Base-by-base conservation (phyloP, 2,888 invertebrate genomes). In the Morpho deidamia region DNA sequence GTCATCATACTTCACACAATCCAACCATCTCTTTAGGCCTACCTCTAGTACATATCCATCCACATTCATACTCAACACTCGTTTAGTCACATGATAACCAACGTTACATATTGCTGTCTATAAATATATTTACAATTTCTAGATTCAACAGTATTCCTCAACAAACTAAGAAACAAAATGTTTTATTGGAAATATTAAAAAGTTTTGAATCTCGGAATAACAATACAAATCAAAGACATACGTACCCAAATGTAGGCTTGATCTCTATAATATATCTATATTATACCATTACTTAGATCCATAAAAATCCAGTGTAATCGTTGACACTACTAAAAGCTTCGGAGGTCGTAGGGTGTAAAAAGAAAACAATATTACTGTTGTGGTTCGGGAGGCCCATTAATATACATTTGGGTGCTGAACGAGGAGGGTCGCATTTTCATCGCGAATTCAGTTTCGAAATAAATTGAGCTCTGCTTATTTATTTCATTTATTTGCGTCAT, bases 361-460 rank as follows among this genome's bases (percentile, higher is more conserved):
- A 84, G 78, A 76, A 81, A 81, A 86, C 81, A 80, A 81, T 84
- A 85, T 84, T 81, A 83, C 78, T 73, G 69, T 71, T 75, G 78
- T 67, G 79, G 78, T 81, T 75, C 67, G 77, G 77, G 75, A 69
- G 74, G 71, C 77, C 80, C 84, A 86, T 86, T 86, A 86, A 85
- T 88, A 85, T 80, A 85, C 80, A 87, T 88, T 88, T 86, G 77
- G 81, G 65, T 61, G 67, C 62, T 64, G 68, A 69, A 63, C 60
- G 59, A 68, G 69, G 67, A 66, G 73, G 74, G 73, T 70, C 73
- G 69, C 70, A 73, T 75, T 84, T 78, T 79, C 75, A 75, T 76
- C 78, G 78, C 74, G 77, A 82, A 81, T 79, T 81, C 76, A 77
- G 73, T 75, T 69, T 76, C 75, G 74, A 81, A 83, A 81, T 81